A percentile compares a stretch with the other conserved stretches of the same genome.
Conservation (phyloP, 2,888 invertebrate species). For the Eretmocerus hayati region DNA sequence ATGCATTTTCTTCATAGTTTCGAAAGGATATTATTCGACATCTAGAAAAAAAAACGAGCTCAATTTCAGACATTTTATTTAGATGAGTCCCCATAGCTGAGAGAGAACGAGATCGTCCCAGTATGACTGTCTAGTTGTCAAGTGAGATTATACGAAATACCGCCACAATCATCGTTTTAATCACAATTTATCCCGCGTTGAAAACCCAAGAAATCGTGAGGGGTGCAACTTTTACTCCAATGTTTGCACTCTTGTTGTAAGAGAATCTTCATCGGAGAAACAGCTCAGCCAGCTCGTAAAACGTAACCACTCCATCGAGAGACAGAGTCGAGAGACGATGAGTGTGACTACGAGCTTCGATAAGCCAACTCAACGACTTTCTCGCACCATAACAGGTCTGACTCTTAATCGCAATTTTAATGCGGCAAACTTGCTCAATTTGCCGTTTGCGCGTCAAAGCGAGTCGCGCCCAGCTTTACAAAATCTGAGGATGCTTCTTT, state of each 20-base stretch:
- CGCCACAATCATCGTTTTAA: conserved; percentile 44
- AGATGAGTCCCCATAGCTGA: no score
- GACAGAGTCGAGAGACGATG: background rate
- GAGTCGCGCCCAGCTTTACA: conserved; percentile 8
- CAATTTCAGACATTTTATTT: no score
- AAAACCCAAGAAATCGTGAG: conserved; percentile 32
- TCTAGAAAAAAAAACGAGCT: no score
- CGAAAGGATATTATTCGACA: no score
- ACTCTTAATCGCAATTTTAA: conserved; percentile 22
- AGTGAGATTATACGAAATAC: conserved; percentile 45
- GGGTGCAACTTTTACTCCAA: conserved; percentile 4
- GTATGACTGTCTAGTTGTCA: no score
- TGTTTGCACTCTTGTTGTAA: no score
- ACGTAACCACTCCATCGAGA: conserved; percentile 39
- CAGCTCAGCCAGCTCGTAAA: conserved; percentile 41
- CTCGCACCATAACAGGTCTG: conserved; percentile 7
- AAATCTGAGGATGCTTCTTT: no score
- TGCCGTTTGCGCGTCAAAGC: conserved; percentile 16
- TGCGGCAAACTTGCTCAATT: conserved; percentile 17
- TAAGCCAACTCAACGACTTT: conserved; percentile 18
- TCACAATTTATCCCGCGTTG: conserved; percentile 43
- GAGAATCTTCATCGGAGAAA: conserved; percentile 37
- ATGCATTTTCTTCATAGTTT: no score
- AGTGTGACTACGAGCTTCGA: conserved; percentile 32
- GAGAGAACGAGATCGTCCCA: no score